Evolutionary conservation across 2,797 vertebrate species (phyloP).

Genomic region (Amblyraja radiata): DNA sequence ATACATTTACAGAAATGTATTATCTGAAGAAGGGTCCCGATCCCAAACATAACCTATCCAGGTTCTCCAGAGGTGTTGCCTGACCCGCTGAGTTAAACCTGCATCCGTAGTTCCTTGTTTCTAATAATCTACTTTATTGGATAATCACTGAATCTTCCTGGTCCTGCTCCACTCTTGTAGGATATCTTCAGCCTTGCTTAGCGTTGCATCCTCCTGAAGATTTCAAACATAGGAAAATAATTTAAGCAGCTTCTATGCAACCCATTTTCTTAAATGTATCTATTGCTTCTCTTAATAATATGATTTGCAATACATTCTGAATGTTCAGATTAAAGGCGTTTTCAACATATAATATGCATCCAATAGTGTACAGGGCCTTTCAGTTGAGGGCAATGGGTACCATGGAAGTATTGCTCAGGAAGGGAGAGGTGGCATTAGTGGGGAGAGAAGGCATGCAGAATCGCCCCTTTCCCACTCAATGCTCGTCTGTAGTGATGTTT

Average conservation of each 20-base stretch:
- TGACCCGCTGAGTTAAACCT: no score
- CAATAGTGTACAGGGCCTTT: no score
- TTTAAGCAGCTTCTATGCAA: not conserved
- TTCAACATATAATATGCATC: not conserved
- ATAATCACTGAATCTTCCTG: not conserved
- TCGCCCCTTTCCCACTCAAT: no score
- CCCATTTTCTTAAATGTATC: not conserved
- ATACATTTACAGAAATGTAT: not conserved
- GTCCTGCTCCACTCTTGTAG: conserved; percentile 64
- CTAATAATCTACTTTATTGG: not conserved
- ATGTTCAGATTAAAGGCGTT: not conserved
- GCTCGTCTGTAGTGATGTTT: not conserved
- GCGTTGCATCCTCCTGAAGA: conserved; percentile 75
- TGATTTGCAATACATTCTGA: not conserved
- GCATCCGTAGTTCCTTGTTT: no score
- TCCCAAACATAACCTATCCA: no score
- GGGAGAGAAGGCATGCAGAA: not conserved
- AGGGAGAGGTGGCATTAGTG: no score
- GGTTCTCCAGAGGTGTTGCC: no score
- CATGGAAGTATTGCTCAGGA: not conserved
- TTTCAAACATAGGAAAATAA: not conserved
- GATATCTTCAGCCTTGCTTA: conserved; percentile 73
- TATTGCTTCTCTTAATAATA: not conserved
- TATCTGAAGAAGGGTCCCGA: no score
- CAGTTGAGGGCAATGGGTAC: not conserved